Evolutionary conservation across 1,140 invertebrate genomes (phyloP).

Genomic region (Luehdorfia chinensis): DNA sequence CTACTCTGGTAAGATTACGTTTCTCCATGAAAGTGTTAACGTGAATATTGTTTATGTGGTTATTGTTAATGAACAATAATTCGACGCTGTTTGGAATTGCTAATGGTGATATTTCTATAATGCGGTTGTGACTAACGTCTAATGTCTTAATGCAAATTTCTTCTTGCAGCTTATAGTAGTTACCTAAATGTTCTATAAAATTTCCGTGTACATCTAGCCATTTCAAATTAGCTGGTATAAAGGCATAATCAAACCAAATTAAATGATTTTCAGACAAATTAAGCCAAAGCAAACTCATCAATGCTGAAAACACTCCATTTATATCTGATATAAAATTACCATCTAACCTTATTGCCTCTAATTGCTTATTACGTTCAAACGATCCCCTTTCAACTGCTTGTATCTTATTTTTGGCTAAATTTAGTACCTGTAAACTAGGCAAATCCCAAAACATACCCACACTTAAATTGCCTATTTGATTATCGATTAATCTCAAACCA

Average conservation of each 20-base stretch:
- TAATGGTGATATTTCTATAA: constrained; percentile 87
- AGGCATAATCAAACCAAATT: constrained; percentile 93
- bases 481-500: constrained; percentile 89
- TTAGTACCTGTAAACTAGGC: constrained; percentile 88
- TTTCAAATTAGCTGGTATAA: constrained; percentile 91
- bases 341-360: constrained; percentile 91
- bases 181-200: constrained; percentile 88
- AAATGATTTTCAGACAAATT: constrained; percentile 94
- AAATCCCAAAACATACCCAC: constrained; percentile 91
- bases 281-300: constrained; percentile 88
- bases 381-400: constrained; percentile 88
- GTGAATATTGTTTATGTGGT: constrained; percentile 88
- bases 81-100: constrained; percentile 92
- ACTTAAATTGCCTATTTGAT: constrained; percentile 90
- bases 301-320: constrained; percentile 89
- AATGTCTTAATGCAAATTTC: constrained; percentile 88
- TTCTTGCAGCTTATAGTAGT: constrained; percentile 89
- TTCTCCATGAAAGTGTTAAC: constrained; percentile 92
- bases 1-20: constrained; percentile 88
- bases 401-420: constrained; percentile 92
- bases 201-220: constrained; percentile 94
- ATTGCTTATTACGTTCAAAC: constrained; percentile 86
- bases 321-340: constrained; percentile 92
- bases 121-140: constrained; percentile 91
- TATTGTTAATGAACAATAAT: constrained; percentile 92